Evolutionary conservation across 2,888 invertebrate genomes (phyloP).

Genomic region (Cremastinae sp.): DNA sequence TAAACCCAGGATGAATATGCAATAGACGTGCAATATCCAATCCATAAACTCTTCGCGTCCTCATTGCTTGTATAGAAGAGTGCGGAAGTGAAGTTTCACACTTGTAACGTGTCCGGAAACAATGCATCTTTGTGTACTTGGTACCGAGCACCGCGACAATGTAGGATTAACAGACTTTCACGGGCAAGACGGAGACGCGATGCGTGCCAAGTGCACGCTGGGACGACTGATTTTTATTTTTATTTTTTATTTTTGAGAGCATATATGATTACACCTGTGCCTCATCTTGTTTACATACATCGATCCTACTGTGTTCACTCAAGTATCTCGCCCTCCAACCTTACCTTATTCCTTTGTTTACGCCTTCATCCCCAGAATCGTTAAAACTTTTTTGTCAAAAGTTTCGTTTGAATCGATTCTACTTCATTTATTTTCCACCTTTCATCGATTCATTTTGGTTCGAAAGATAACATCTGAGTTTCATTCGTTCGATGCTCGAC

Average conservation of each 20-base stretch:
- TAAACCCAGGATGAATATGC: too few species aligned
- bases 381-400: too few species aligned
- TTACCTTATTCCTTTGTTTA: too few species aligned
- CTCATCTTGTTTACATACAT: too few species aligned
- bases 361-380: too few species aligned
- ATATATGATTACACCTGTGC: conserved; percentile 49
- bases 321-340: too few species aligned
- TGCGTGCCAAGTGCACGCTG: not conserved
- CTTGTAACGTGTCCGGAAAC: conserved; percentile 48
- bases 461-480: too few species aligned
- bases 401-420: too few species aligned
- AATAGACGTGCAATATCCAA: not conserved
- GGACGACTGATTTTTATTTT: conserved; percentile 53
- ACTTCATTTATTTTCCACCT: too few species aligned
- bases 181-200: not conserved
- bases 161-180: conserved; percentile 19
- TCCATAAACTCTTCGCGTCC: conserved; percentile 3
- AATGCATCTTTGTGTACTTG: conserved; percentile 58
- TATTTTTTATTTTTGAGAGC: conserved; percentile 30
- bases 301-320: too few species aligned
- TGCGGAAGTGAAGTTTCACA: conserved; percentile 9
- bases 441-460: too few species aligned
- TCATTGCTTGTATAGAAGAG: not conserved
- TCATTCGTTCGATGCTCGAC: too few species aligned
- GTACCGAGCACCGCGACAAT: conserved; percentile 49